Evolutionary conservation across 2,113 vertebrate genomes (phyloP), one percentile per base, ranked within the genome.

Genomic region (Dasyornis broadbenti): DNA sequence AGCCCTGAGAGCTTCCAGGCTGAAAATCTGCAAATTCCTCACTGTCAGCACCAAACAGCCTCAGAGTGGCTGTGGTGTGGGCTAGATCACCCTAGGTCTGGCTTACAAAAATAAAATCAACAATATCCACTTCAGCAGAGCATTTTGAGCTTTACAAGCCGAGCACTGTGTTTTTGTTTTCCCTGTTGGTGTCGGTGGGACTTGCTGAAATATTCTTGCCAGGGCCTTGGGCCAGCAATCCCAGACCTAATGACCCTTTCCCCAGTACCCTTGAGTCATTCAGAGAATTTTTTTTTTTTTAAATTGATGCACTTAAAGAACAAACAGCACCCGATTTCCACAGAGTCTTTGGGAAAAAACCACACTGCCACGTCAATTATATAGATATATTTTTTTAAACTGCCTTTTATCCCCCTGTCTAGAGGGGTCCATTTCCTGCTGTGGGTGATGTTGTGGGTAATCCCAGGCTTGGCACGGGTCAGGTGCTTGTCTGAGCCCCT

Each of bases 401-500:
- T 45, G 33, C 50, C 53, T 86, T 72, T 91, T 91, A 73, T 91
- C 52, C 83, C 87, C 71, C 71, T 6, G 15, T 94, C 65, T 71
- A 27, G 82, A 78, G 80, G 82, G 90, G 52, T 77, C 89, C 44
- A 33, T 95, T 93, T 35, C 50, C 21, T 33, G 12, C 66, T 60
- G 80, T 23, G 63, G 76, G 90, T 28, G 40, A 79, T 89, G 59
- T 40, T 91, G 70, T 83, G 88, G 77, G 71, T 70, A 63, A 63
- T 69, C 31, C 47, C 13, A 7, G 90, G 91, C 57, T 92, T 90
- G 89, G 84, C 94, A 92, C 45, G 68, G 44, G 83, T 31, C 86
- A 88, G 76, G 47, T 11, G 69, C 64, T 92, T 95, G 91, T 73
- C 92, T 59, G 95, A 95, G 82, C 82, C 95, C 88, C 91, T 70